Base-by-base conservation (phyloP, 2,113 vertebrate species). In the Noturus placidus region DNA sequence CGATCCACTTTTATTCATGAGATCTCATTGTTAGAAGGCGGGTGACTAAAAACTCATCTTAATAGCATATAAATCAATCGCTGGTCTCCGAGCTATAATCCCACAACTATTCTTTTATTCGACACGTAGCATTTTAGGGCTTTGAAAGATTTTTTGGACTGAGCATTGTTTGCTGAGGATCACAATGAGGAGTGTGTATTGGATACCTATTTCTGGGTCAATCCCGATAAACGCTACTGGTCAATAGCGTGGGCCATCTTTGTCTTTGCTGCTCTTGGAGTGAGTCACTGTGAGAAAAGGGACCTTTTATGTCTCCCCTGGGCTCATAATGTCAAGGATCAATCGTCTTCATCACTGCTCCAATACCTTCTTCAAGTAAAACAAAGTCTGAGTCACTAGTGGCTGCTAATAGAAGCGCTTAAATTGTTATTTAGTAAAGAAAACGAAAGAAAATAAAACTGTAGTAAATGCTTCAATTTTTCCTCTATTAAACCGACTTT, bases 281-380 rank as follows among this genome's bases (percentile, higher is more conserved):
- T 38, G 25, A 85, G 78, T 69, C 7, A 19, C 25, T 72, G 52
- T 19, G 76, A 54, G 56, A 77, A 59, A 42, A 42, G n/a, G 50
- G n/a, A 14, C 74, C 22, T 57, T 80, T 52, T 80, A n/a, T 85
- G 30, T 88, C 82, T 84, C 35, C 59, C 61, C 35, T 72, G 35
- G 69, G 72, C 38, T 79, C 56, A 27, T 30, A 52, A 86, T 86
- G 70, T 85, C 61, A 56, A 65, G 72, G 77, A 88, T 86, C 87
- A 83, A 90, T 90, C n/a, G 15, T 25, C 83, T 86, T 86, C 69
- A 61, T 83, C 38, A 83, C 79, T 25, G 15, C 77, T 87, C 77
- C 20, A 77, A 7, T 77, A 52, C 74, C 74, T 52, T 52, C 46
- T 22, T 74, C 70, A 22, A 84, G 9, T 84, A 77, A 27, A 56